Base-by-base conservation (phyloP, 2,113 vertebrate species). In the Limanda limanda region DNA sequence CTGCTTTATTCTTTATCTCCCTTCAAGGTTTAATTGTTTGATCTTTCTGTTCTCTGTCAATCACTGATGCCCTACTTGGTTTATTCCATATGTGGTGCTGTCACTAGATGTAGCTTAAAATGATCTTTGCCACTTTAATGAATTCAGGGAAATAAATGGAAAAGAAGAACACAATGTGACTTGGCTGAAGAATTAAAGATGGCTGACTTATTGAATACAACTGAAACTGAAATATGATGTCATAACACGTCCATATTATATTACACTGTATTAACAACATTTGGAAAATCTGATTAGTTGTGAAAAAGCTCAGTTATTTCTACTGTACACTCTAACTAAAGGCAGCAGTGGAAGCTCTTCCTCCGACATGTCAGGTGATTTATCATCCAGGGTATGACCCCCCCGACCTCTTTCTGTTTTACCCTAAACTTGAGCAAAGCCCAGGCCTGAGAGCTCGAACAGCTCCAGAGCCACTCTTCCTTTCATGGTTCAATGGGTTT, bases 281-380 rank as follows among this genome's bases (percentile, higher is more conserved):
- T 15, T 57, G 15, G 9, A 35, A 23, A 79, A 62, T 23, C 24
- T 5, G 45, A 18, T 18, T 18, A 48, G 45, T 17, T 48, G 13
- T 42, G 62, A 61, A 55, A 47, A 79, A 82, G 76, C 79, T 67
- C 74, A 59, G 42, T 78, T 56, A 58, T 59, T 76, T 71, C 74
- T 77, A 86, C 66, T 87, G 79, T 85, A 81, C 59, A 47, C 21
- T 62, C 59, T 75, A 83, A 88, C 63, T 52, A 47, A 76, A 87
- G 57, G 65, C 79, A 83, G 76, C 66, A 56, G 63, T 63, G 27
- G 67, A 65, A 74, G 83, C 77, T 86, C 78, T 67, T 80, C 67
- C 57, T 54, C 82, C 83, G 72, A 79, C 80, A 82, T 74, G 68
- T 61, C 66, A 70, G 82, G 79, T 84, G 85, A 88, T 91, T 91